Evolutionary conservation across 1,140 invertebrate species (phyloP).

Genomic region (Druon quercuslanigerum): DNA sequence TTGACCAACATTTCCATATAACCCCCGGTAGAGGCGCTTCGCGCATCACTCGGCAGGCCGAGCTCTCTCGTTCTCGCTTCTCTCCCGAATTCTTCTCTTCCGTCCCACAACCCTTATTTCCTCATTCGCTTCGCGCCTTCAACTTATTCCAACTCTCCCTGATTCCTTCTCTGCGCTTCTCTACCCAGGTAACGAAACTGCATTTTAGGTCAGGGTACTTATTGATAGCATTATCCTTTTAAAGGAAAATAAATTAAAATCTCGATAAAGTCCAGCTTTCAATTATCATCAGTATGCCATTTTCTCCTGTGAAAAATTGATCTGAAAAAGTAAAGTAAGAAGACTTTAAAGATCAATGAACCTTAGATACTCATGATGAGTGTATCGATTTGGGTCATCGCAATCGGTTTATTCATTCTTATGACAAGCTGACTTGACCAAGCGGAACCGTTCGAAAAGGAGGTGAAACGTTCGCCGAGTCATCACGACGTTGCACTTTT

Average conservation of each 20-base stretch:
- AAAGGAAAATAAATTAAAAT: too few relatives aligned
- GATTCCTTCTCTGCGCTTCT: not conserved
- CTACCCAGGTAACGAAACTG: not conserved
- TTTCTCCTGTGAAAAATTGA: too few relatives aligned
- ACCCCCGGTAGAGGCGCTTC: constrained; percentile 72
- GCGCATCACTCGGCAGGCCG: constrained; percentile 63
- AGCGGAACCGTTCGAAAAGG: not conserved
- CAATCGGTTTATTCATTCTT: constrained; percentile 1
- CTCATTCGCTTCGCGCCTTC: constrained; percentile 45
- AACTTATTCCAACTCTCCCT: constrained; percentile 43
- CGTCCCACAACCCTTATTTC: constrained; percentile 50
- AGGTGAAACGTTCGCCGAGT: not conserved
- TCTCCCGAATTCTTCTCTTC: constrained; percentile 49
- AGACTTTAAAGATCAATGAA: not conserved
- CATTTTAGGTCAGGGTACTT: not conserved
- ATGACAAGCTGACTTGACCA: not conserved
- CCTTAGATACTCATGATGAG: not conserved
- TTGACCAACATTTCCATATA: constrained; percentile 90
- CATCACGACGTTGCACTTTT: constrained; percentile 14
- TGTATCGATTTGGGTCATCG: not conserved
- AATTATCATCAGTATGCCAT: too few relatives aligned
- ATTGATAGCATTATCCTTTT: not conserved
- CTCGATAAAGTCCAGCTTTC: too few relatives aligned
- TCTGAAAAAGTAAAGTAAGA: not conserved
- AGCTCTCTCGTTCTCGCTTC: constrained; percentile 44